These are phyloP conservation scores for Triplophysa yarkandensis DNA, from an alignment of 2,797 vertebrate genomes.

Conservation along the genomic window DNA sequence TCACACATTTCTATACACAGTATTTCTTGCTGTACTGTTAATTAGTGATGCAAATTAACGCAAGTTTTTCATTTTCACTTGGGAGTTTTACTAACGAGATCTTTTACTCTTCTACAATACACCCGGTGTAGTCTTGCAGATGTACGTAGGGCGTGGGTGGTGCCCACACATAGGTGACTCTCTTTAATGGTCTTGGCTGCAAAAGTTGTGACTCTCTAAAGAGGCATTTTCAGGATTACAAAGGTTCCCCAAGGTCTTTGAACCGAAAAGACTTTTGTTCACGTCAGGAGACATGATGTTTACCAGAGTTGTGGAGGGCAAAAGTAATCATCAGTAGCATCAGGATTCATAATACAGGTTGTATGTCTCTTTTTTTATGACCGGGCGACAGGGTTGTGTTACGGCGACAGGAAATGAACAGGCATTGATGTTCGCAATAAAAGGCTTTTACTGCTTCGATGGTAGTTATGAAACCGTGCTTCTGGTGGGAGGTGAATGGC, in stretches of 20 bases:
- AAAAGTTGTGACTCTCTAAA: not conserved
- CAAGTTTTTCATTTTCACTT: slow-evolving; percentile 9
- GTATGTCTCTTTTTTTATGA: slow-evolving; percentile 35
- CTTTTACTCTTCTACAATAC: not conserved
- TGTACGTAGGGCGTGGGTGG: not conserved
- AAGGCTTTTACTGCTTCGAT: slow-evolving; percentile 20
- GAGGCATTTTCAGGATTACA: slow-evolving; percentile 5
- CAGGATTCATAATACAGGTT: slow-evolving; percentile 18
- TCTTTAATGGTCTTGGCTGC: slow-evolving; percentile 16
- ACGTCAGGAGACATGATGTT: not conserved
- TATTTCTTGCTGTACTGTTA: not conserved
- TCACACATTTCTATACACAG: not conserved
- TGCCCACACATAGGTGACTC: not conserved
- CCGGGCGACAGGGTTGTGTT: slow-evolving; percentile 10
- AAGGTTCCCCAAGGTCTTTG: slow-evolving; percentile 12
- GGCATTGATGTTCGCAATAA: slow-evolving; percentile 2
- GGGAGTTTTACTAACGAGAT: slow-evolving; percentile 21
- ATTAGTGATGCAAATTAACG: slow-evolving; percentile 3
- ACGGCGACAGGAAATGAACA: slow-evolving; percentile 27
- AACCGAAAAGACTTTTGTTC: slow-evolving; percentile 6
- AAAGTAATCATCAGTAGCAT: slow-evolving; percentile 12
- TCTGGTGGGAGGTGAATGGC: slow-evolving; percentile 21
- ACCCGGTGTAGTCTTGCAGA: not conserved
- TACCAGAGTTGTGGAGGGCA: slow-evolving; percentile 4
- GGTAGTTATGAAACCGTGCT: slow-evolving; percentile 33